These are phyloP conservation scores for Mamestra brassicae DNA, from an alignment of 2,888 invertebrate genomes.

Conservation along the genomic window DNA sequence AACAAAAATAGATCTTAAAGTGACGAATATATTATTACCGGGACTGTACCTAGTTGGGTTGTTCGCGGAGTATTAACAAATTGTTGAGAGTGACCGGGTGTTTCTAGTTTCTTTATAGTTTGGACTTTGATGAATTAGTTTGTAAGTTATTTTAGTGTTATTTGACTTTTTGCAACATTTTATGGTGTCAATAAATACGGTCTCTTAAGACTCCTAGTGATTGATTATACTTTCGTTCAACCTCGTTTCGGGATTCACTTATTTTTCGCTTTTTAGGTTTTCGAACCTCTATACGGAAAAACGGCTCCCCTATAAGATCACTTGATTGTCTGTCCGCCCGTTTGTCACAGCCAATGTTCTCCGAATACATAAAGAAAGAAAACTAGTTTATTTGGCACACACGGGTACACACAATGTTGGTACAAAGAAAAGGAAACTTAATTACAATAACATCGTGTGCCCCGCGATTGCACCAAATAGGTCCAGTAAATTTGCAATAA, in stretches of 20 bases:
- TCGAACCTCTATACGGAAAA: too few relatives aligned
- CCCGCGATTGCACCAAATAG: too few relatives aligned
- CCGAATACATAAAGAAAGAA: too few relatives aligned
- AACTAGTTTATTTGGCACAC: too few relatives aligned
- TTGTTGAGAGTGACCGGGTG: slow-evolving; percentile 12
- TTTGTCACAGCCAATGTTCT: too few relatives aligned
- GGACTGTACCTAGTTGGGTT: neutral
- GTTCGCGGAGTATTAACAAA: slow-evolving; percentile 23
- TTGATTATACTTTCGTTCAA: neutral
- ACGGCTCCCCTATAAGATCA: too few relatives aligned
- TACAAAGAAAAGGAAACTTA: too few relatives aligned
- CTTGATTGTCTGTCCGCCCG: too few relatives aligned
- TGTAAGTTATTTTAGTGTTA: slow-evolving; percentile 1
- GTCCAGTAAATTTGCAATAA: too few relatives aligned
- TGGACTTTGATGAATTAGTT: slow-evolving; percentile 30
- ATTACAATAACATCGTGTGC: too few relatives aligned
- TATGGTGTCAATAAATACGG: neutral
- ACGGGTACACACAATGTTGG: too few relatives aligned
- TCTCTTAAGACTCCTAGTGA: neutral
- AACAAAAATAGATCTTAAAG: neutral
- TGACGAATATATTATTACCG: neutral
- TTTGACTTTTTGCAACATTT: neutral
- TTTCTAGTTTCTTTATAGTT: slow-evolving; percentile 20
- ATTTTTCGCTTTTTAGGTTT: neutral
- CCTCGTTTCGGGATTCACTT: neutral